These are phyloP conservation scores for Thalassoma bifasciatum DNA, from an alignment of 2,113 vertebrate genomes.

Conservation along the genomic window DNA sequence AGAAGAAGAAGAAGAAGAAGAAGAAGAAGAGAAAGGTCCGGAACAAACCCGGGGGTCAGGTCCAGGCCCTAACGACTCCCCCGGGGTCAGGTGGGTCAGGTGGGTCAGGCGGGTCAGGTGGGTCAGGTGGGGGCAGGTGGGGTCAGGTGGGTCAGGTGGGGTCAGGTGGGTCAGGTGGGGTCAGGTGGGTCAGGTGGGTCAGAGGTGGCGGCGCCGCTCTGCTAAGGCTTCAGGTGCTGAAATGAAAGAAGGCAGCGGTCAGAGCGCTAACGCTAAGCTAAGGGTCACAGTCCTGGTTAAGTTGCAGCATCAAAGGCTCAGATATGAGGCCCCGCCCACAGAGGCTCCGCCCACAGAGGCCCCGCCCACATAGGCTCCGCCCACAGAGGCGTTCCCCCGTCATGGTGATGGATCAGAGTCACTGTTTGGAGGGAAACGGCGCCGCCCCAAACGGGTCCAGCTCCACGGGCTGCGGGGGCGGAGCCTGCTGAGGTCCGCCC, in stretches of 20 bases:
- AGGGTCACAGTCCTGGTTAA: not conserved
- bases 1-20: constrained; percentile 52
- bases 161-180: no score
- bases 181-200: no score
- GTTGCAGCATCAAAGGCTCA: constrained; percentile 77
- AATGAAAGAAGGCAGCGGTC: constrained; percentile 64
- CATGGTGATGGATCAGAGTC: constrained; percentile 65
- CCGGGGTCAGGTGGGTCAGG: no score
- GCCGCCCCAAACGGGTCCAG: constrained; percentile 98
- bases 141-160: no score
- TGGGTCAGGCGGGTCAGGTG: no score
- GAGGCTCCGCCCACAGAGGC: constrained; percentile 64
- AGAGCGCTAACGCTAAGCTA: constrained; percentile 17
- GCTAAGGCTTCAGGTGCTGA: constrained; percentile 87
- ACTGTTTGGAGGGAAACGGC: constrained; percentile 95
- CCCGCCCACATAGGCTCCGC: constrained; percentile 62
- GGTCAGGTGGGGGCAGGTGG: no score
- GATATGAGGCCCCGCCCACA: constrained; percentile 64
- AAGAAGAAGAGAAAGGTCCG: no score
- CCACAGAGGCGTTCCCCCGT: no score
- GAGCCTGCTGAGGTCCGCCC: constrained; percentile 68
- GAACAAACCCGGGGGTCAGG: constrained; percentile 59
- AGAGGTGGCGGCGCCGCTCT: constrained; percentile 76
- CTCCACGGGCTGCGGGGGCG: constrained; percentile 81
- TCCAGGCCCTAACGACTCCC: constrained; percentile 29